Percentiles rank a stretch among this genome's conserved stretches.
phyloP scores from a whole-genome alignment of 1,140 invertebrate genomes.

The Anadara kagoshimensis region DNA sequence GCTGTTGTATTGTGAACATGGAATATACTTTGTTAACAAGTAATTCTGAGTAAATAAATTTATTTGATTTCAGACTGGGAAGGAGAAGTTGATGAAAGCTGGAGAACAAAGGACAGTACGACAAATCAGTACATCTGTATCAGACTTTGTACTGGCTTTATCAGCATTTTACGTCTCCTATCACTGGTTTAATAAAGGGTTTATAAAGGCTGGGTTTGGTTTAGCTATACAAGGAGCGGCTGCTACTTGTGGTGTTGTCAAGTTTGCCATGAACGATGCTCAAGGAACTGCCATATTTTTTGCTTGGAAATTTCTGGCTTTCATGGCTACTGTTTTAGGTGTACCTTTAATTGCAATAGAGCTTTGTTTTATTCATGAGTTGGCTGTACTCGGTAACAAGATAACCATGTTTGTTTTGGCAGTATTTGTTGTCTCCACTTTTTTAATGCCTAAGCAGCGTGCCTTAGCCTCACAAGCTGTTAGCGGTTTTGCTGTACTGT shows the following conservation, averaged over 20 bases:
- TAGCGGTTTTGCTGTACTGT: conserved; percentile 55
- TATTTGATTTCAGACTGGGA: not conserved
- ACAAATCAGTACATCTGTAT: conserved; percentile 53
- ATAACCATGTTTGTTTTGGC: conserved; percentile 44
- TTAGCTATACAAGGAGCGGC: conserved; percentile 52
- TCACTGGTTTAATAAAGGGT: conserved; percentile 8
- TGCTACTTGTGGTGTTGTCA: conserved; percentile 47
- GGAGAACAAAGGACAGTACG: conserved; percentile 29
- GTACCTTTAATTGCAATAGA: conserved; percentile 49
- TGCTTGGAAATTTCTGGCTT: conserved; percentile 49
- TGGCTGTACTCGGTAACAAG: conserved; percentile 41
- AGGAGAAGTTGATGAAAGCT: not conserved
- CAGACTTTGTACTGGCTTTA: conserved; percentile 49
- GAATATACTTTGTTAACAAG: too few relatives aligned
- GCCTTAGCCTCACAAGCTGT: conserved; percentile 43
- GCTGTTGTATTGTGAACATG: too few relatives aligned
- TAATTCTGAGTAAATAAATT: too few relatives aligned
- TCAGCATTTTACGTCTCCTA: conserved; percentile 43
- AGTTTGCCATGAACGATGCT: conserved; percentile 44
- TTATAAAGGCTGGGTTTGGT: conserved; percentile 42
- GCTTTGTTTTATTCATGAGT: conserved; percentile 40
- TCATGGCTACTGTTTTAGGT: conserved; percentile 49
- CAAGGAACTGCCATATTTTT: conserved; percentile 34
- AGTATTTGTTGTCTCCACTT: conserved; percentile 30
- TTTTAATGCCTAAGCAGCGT: conserved; percentile 33